A percentile compares a stretch with the other conserved stretches of the same genome.
phyloP scores from a whole-genome alignment of 2,888 invertebrate species.

The Pachydiplax longipennis region DNA sequence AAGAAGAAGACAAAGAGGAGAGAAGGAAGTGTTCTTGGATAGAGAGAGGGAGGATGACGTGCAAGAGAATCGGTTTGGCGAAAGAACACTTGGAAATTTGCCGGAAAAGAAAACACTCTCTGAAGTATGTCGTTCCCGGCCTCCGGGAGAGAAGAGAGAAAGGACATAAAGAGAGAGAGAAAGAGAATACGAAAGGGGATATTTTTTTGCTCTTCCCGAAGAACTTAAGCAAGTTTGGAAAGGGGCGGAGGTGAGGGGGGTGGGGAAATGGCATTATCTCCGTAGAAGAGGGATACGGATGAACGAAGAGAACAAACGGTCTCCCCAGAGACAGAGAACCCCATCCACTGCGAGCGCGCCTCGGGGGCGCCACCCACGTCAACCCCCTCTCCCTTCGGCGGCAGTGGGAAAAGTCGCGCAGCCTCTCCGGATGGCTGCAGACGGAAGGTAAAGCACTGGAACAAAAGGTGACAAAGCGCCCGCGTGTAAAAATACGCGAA shows the following conservation, averaged over 20 bases:
- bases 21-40: background rate
- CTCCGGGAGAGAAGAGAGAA: background rate
- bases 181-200: background rate
- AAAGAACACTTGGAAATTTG: conserved; percentile 45
- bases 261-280: conserved; percentile 35
- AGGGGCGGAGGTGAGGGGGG: background rate
- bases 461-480: too few relatives aligned
- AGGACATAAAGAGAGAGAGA: background rate
- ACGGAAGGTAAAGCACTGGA: background rate
- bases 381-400: background rate
- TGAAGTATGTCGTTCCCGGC: conserved; percentile 32
- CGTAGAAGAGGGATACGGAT: conserved; percentile 1
- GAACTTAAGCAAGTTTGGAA: conserved; percentile 22
- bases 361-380: conserved; percentile 19
- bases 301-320: conserved; percentile 37
- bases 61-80: conserved; percentile 28
- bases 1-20: background rate
- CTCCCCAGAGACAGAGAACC: conserved; percentile 31
- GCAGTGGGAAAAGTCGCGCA: background rate
- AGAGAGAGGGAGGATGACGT: background rate
- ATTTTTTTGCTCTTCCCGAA: background rate
- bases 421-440: background rate
- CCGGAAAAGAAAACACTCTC: conserved; percentile 44
- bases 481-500: too few relatives aligned
- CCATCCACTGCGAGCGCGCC: background rate